These are phyloP conservation scores for Ciconia maguari DNA, from an alignment of 2,113 vertebrate genomes.

Conservation along the genomic window DNA sequence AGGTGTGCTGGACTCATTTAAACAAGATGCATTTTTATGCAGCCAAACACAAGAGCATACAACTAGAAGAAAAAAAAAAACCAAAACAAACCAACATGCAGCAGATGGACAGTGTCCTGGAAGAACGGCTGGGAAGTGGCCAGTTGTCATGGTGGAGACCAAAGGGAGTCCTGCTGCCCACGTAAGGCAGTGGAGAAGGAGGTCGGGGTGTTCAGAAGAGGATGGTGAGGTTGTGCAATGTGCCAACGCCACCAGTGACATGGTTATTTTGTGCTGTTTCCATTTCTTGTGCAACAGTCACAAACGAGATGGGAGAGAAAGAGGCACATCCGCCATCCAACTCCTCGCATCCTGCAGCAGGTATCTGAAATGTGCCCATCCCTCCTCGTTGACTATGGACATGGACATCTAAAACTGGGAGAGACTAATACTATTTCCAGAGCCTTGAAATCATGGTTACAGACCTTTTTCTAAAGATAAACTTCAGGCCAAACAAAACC, in stretches of 20 bases:
- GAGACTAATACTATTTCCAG: neutral
- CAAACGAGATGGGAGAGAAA: neutral
- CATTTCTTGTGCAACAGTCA: neutral
- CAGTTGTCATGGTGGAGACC: neutral
- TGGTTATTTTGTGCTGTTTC: neutral
- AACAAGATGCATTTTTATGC: neutral
- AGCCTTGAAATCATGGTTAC: neutral
- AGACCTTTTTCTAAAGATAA: neutral
- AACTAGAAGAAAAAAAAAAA: neutral
- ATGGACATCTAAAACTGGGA: neutral
- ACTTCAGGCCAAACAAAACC: neutral
- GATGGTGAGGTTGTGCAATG: rapidly evolving
- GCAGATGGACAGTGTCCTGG: neutral
- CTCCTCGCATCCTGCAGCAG: neutral
- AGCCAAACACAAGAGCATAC: neutral
- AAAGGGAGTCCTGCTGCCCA: neutral
- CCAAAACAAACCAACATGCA: neutral
- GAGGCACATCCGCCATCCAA: neutral
- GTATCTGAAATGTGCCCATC: neutral
- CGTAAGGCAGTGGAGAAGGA: neutral
- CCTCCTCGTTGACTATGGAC: neutral
- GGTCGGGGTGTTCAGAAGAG: neutral
- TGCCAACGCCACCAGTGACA: rapidly evolving
- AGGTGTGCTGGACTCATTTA: neutral
- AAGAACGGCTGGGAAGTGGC: neutral